phyloP scores from a whole-genome alignment of 1,140 invertebrate genomes.

The Drosophila paulistorum region DNA sequence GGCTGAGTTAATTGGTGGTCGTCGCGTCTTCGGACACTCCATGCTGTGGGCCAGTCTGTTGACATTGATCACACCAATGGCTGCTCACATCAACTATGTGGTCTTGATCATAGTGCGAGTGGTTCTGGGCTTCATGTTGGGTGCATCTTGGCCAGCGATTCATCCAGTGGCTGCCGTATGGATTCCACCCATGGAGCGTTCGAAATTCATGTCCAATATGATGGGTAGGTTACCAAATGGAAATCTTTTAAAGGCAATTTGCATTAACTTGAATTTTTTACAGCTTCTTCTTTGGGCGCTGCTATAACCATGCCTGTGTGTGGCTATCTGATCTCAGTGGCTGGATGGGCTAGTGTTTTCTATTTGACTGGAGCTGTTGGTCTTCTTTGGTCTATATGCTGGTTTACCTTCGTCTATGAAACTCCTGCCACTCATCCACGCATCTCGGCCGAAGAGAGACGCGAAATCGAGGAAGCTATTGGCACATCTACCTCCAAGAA shows the following conservation, averaged over 20 bases:
- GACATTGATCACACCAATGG: slow-evolving; percentile 91
- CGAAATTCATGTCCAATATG: slow-evolving; percentile 93
- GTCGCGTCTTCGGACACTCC: slow-evolving; percentile 91
- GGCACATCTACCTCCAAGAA: slow-evolving; percentile 85
- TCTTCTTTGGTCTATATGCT: slow-evolving; percentile 91
- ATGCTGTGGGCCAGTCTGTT: slow-evolving; percentile 92
- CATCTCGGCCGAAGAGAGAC: slow-evolving; percentile 91
- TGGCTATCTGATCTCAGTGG: slow-evolving; percentile 90
- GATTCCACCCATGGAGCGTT: slow-evolving; percentile 95
- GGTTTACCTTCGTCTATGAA: slow-evolving; percentile 94
- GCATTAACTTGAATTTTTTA: neutral
- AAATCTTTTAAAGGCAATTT: too few relatives aligned
- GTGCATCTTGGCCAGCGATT: slow-evolving; percentile 95
- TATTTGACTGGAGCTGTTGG: slow-evolving; percentile 92
- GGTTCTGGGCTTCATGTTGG: slow-evolving; percentile 89
- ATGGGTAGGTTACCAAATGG: slow-evolving; percentile 86
- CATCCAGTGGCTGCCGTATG: slow-evolving; percentile 94
- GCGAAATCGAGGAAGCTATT: slow-evolving; percentile 91
- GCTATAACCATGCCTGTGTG: slow-evolving; percentile 92
- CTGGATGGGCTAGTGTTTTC: slow-evolving; percentile 93
- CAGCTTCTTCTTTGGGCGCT: slow-evolving; percentile 91
- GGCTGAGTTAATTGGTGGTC: slow-evolving; percentile 91
- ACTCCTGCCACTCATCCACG: slow-evolving; percentile 93
- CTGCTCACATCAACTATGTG: slow-evolving; percentile 86
- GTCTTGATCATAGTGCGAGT: slow-evolving; percentile 87